Evolutionary conservation across 2,113 vertebrate species (phyloP), one percentile per base, ranked within the genome.

Genomic region (Charadrius vociferus): DNA sequence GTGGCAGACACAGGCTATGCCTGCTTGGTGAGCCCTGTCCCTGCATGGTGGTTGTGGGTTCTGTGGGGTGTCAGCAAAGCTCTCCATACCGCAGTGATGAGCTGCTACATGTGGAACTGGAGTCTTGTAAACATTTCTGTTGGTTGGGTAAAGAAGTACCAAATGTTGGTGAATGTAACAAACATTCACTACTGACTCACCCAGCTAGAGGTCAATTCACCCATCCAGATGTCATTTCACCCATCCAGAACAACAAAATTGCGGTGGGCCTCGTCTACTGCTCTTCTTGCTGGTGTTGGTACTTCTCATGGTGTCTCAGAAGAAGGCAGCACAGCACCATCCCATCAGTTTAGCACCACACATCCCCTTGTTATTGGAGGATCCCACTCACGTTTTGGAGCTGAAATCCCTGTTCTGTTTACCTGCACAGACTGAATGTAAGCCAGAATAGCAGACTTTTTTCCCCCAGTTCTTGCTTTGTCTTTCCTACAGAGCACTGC

Each of bases 291-390:
- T 53, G 30, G 5, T 43, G 14, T 14, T n/a, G 23, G 26, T 8
- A 3, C 14, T 63, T 72, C 36, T 72, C 24, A 37, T 0, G 0
- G 12, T 2, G 12, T 58, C 27, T 86, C 49, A 75, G 75, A 72
- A 50, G 27, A 20, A 8, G 0, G 19, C 19, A 82, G 14, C 53
- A 62, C 7, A 73, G 12, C 13, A 43, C 14, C 18, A 27, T 17
- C 1, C 0, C 34, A 65, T 65, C 61, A 53, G 7, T 0, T n/a
- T 27, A 65, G 8, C 41, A 52, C 8, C 47, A 47, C 24, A 67
- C 17, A 9, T 63, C 15, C 5, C 9, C 14, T 59, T 13, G 1
- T 52, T 19, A 3, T 3, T 59, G 23, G 10, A 79, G 10, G 12
- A 81, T 27, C 17, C 14, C 27, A 68, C 22, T 41, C 45, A 32